Evolutionary conservation across 2,113 vertebrate species (phyloP).

Genomic region (Brachyhypopomus occidentalis): DNA sequence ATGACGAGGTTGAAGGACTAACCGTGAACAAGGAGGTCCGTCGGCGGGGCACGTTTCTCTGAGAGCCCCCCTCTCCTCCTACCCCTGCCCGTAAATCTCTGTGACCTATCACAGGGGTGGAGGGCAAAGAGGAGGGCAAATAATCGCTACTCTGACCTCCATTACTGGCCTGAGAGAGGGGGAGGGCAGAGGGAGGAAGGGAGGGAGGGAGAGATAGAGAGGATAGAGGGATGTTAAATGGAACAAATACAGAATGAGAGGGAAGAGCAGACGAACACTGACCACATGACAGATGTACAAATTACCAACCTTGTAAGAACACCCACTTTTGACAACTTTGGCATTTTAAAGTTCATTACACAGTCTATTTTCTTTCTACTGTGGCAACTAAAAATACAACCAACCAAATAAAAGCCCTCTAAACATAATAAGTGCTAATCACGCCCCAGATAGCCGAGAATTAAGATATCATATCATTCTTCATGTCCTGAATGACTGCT

Average conservation of each 20-base stretch:
- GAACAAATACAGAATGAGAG: slow-evolving; percentile 26
- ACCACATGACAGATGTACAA: not conserved
- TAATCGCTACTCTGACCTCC: slow-evolving; percentile 86
- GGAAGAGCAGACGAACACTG: slow-evolving; percentile 23
- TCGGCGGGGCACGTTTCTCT: slow-evolving; percentile 84
- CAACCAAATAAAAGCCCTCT: not conserved
- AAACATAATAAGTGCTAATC: not conserved
- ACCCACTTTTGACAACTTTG: not conserved
- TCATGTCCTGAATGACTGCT: too few relatives aligned
- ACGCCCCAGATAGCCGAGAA: not conserved
- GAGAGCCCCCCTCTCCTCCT: slow-evolving; percentile 75
- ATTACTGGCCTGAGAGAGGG: slow-evolving; percentile 82
- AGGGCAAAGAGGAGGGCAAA: slow-evolving; percentile 86
- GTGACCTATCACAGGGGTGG: slow-evolving; percentile 91
- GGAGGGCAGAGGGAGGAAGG: slow-evolving; percentile 8
- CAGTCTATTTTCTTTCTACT: too few relatives aligned
- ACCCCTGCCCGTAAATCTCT: slow-evolving; percentile 82
- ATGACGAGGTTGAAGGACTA: slow-evolving; percentile 57
- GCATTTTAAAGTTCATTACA: not conserved
- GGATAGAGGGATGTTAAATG: slow-evolving; percentile 35
- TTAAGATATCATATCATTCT: not conserved
- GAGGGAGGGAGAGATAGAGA: slow-evolving; percentile 29
- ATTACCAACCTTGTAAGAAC: not conserved
- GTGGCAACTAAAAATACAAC: too few relatives aligned
- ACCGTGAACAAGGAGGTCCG: slow-evolving; percentile 93